Conservation (phyloP, 2,113 vertebrate species). For the Bubalus kerabau region DNA sequence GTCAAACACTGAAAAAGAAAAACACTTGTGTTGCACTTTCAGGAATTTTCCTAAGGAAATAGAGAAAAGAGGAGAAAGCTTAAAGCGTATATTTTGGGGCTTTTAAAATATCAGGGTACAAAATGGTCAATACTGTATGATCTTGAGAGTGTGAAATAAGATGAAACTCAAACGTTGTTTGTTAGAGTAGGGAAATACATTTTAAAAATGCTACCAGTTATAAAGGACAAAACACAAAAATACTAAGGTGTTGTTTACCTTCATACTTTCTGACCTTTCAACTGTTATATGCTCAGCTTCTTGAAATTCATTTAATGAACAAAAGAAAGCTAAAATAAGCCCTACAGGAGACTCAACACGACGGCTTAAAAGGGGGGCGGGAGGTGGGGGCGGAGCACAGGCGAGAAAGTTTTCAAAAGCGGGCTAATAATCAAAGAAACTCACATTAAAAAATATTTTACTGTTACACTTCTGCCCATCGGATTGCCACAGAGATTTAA, state of each 20-base stretch:
- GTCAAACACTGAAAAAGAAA: not conserved
- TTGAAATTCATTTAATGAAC: not conserved
- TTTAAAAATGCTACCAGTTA: not conserved
- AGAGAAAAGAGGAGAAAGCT: not conserved
- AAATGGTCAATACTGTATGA: not conserved
- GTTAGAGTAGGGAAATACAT: not conserved
- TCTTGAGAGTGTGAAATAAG: not conserved
- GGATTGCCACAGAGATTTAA: not conserved
- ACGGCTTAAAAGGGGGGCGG: too few relatives aligned
- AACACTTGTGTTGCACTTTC: too few relatives aligned
- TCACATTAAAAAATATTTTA: not conserved
- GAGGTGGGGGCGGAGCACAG: rapidly evolving
- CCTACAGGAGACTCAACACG: not conserved
- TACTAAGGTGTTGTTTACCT: not conserved
- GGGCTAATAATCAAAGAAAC: not conserved
- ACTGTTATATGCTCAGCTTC: not conserved
- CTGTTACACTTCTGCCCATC: not conserved
- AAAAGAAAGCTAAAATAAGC: not conserved
- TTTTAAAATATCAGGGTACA: not conserved
- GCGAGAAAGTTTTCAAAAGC: not conserved
- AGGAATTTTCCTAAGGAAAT: not conserved
- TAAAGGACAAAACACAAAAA: not conserved
- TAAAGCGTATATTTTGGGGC: not conserved
- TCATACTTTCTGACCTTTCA: not conserved
- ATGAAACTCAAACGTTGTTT: not conserved